These are phyloP conservation scores for Ispidina lecontei DNA, from an alignment of 2,797 vertebrate genomes.

Conservation along the genomic window DNA sequence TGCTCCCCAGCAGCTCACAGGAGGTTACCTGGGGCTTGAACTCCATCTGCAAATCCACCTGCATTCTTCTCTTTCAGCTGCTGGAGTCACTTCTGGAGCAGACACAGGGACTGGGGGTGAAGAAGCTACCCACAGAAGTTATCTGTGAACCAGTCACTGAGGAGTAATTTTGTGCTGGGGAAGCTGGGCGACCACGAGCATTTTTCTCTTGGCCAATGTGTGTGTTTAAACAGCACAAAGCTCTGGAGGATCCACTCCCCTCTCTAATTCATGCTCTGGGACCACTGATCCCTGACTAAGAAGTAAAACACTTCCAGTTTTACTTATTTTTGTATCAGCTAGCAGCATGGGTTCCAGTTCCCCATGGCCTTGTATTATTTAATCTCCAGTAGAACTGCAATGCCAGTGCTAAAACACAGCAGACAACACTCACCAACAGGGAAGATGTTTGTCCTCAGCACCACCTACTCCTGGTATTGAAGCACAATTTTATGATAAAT, in stretches of 20 bases:
- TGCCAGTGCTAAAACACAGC: background rate
- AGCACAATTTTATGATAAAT: background rate
- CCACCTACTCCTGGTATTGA: background rate
- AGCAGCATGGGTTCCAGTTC: background rate
- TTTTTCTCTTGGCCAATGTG: background rate
- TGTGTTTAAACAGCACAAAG: background rate
- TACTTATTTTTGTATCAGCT: background rate
- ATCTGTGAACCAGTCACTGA: background rate
- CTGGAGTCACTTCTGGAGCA: background rate
- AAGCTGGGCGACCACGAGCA: background rate
- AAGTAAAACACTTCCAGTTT: background rate
- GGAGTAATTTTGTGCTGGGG: background rate
- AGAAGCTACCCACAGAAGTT: background rate
- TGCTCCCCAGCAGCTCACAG: background rate
- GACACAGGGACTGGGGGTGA: background rate
- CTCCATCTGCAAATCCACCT: background rate
- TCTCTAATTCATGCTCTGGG: background rate
- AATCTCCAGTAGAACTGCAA: background rate
- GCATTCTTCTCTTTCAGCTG: background rate
- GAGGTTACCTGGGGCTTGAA: background rate
- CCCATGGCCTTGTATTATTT: background rate
- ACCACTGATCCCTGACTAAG: background rate
- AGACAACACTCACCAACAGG: background rate
- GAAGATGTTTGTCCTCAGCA: background rate
- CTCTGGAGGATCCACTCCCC: background rate